Percentiles rank a stretch among this genome's conserved stretches.
Conservation (phyloP, 2,113 vertebrate species). For the Shinisaurus crocodilurus region DNA sequence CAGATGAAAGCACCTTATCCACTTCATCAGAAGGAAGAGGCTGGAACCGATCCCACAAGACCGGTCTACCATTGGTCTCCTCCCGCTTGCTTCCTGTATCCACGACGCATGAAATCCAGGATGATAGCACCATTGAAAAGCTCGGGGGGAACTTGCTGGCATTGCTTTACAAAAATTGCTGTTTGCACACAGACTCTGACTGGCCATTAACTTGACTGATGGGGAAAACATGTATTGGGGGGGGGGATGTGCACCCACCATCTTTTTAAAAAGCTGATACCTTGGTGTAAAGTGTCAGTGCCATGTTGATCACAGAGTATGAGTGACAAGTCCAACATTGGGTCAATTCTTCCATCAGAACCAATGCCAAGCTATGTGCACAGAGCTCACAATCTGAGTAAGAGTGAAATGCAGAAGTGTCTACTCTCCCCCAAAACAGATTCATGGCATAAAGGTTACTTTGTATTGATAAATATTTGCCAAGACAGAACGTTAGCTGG, state of each 20-base stretch:
- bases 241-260: not conserved
- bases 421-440: not conserved
- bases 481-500: not conserved
- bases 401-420: not conserved
- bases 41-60: too few relatives aligned
- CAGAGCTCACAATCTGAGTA: not conserved
- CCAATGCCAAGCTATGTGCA: not conserved
- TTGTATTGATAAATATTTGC: not conserved
- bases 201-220: not conserved
- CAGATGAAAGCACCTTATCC: too few relatives aligned
- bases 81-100: too few relatives aligned
- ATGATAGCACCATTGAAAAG: not conserved
- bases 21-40: too few relatives aligned
- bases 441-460: not conserved
- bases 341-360: not conserved
- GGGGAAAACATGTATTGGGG: not conserved
- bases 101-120: too few relatives aligned
- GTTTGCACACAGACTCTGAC: not conserved
- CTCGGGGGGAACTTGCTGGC: not conserved
- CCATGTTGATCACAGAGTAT: not conserved
- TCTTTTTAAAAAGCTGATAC: not conserved
- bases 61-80: too few relatives aligned
- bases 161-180: not conserved
- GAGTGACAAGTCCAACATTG: not conserved
- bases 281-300: not conserved